Evolutionary conservation across 1,140 invertebrate genomes (phyloP).

Genomic region (Oreohelix idahoensis): DNA sequence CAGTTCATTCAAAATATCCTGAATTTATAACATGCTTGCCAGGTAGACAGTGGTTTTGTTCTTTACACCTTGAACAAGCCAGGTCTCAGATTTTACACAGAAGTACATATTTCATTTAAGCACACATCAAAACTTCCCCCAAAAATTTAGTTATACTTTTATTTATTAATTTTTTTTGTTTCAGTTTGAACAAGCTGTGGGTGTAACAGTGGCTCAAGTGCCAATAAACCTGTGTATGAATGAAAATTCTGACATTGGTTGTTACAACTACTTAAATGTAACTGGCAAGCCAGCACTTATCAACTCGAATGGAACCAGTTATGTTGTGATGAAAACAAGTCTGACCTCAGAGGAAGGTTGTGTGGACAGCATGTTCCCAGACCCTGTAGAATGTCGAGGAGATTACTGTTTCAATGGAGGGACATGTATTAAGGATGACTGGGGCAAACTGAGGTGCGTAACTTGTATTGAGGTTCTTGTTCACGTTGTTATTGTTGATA

Average conservation of each 20-base stretch:
- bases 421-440: slow-evolving; percentile 83
- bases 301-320: slow-evolving; percentile 94
- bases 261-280: slow-evolving; percentile 92
- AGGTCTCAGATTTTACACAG: too few species aligned
- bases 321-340: slow-evolving; percentile 92
- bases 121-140: too few species aligned
- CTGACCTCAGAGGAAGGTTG: slow-evolving; percentile 86
- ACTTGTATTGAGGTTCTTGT: neutral
- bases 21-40: too few species aligned
- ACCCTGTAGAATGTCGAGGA: slow-evolving; percentile 82
- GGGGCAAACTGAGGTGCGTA: slow-evolving; percentile 84
- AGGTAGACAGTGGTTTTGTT: too few species aligned
- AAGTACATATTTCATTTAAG: too few species aligned
- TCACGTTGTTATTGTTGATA: too few species aligned
- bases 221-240: slow-evolving; percentile 98
- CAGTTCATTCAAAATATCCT: too few species aligned
- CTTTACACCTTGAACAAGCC: too few species aligned
- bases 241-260: slow-evolving; percentile 92
- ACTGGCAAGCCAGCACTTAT: slow-evolving; percentile 89
- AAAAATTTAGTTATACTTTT: too few species aligned
- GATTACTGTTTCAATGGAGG: slow-evolving; percentile 96
- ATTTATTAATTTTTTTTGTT: too few species aligned
- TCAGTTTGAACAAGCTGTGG: slow-evolving; percentile 91
- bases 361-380: slow-evolving; percentile 55
- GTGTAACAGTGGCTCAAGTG: slow-evolving; percentile 97